Evolutionary conservation across 2,797 vertebrate genomes (phyloP), one percentile per base, ranked within the genome.

Genomic region (Numenius phaeopus): DNA sequence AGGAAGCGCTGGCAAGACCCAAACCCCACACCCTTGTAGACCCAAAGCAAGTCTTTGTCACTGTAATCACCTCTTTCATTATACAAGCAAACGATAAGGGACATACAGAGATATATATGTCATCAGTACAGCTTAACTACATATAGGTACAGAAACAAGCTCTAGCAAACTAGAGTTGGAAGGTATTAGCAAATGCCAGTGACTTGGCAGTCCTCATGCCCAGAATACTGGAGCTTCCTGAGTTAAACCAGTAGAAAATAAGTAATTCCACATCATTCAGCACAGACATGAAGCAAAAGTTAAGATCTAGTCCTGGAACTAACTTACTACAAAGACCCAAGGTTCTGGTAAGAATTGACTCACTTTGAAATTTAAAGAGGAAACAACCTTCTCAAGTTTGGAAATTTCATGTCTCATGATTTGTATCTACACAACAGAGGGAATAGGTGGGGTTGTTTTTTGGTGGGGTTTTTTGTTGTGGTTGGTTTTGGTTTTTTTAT

Each of bases 401-500:
- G 17, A 47, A 24, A 11, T 17, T 89, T 89, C 16, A 29, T 4
- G 8, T 82, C 37, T 71, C 30, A 19, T 72, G 24, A 69, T 30
- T 79, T 40, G 2, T 72, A 24, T 29, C 42, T 69, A 40, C 8
- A 18, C 3, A 64, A 50, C 81, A 90, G 12, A 88, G 26, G 32
- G 9, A 37, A 50, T 10, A 52, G 2, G 1, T 42, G 8, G 11
- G 9, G 2, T 9, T 29, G 2, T 1, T 67, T 34, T 42, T 42
- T 16, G 14, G 29, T 16, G 34, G 8, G 21, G 2, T 11, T 76
- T 29, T 0, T n/a, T 55, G n/a, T 55, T 21, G 1, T 39, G 13
- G 34, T 37, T n/a, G n/a, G 34, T 37, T 37, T 37, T 40, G 9
- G 10, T 57, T 80, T 64, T 64, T 73, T 79, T 13, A 17, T n/a